phyloP scores from a whole-genome alignment of 2,113 vertebrate species.

The human region DNA sequence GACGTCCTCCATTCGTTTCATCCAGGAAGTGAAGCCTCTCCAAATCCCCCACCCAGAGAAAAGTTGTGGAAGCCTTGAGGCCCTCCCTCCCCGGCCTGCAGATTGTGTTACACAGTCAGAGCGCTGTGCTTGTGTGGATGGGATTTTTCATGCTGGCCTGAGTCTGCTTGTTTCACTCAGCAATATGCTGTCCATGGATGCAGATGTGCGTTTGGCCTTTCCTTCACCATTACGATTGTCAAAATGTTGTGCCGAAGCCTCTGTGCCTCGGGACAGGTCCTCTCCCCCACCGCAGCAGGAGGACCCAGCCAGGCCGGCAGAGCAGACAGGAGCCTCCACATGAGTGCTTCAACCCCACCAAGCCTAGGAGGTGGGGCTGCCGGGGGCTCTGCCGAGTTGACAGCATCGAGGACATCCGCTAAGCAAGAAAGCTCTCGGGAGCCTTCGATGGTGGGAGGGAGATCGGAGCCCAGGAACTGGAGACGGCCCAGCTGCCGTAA shows the following conservation, averaged over 20 bases:
- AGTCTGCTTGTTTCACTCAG: fast-evolving
- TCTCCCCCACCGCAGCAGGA: fast-evolving
- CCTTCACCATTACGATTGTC: background rate
- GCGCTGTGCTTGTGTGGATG: fast-evolving
- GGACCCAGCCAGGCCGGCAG: background rate
- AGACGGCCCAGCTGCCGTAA: fast-evolving
- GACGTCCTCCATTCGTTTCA: too few species aligned
- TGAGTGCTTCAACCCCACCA: too few species aligned
- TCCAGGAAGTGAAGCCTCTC: background rate
- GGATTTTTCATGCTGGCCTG: fast-evolving
- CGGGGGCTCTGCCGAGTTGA: fast-evolving
- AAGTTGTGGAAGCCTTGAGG: fast-evolving
- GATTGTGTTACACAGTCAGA: background rate
- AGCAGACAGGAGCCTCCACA: too few species aligned
- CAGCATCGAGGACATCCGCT: fast-evolving
- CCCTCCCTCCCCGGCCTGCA: fast-evolving
- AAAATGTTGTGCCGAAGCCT: fast-evolving
- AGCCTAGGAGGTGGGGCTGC: background rate
- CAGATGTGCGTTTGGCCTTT: too few species aligned
- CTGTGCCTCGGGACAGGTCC: fast-evolving
- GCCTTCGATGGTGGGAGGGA: fast-evolving
- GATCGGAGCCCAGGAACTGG: fast-evolving
- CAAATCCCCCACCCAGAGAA: fast-evolving
- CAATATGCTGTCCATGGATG: fast-evolving
- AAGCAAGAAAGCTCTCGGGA: background rate